phyloP scores from a whole-genome alignment of 1,140 invertebrate genomes.

The Cherax destructor region DNA sequence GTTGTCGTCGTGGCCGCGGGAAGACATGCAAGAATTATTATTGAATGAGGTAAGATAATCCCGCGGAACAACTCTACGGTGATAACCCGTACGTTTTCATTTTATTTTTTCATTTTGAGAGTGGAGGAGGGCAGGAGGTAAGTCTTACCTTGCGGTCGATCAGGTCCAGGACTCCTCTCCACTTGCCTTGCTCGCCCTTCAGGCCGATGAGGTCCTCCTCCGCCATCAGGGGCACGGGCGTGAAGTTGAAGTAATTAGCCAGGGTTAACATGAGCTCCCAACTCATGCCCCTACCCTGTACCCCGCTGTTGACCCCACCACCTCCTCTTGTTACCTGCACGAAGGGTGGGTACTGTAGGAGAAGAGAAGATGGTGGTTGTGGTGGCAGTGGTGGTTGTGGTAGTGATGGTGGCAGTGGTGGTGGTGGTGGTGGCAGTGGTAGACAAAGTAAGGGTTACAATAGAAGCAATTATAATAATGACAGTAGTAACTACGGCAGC shows the following conservation, averaged over 20 bases:
- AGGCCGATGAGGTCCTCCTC: constrained; percentile 78
- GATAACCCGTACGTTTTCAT: too few species aligned
- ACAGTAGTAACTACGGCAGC: not conserved
- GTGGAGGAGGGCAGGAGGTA: too few species aligned
- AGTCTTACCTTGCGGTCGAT: not conserved
- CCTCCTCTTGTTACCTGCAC: constrained; percentile 38
- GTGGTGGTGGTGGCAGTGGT: too few species aligned
- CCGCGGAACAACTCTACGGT: too few species aligned
- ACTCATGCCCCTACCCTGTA: constrained; percentile 81
- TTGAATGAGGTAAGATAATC: too few species aligned
- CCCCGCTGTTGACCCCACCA: not conserved
- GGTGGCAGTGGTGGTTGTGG: too few species aligned
- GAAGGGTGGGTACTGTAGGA: constrained; percentile 63
- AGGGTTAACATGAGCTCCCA: constrained; percentile 85
- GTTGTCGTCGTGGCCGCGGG: too few species aligned
- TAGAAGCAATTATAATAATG: not conserved
- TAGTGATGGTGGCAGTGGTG: too few species aligned
- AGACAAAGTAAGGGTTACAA: too few species aligned
- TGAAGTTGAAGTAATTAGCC: constrained; percentile 83
- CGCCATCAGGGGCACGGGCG: constrained; percentile 81
- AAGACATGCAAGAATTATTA: too few species aligned
- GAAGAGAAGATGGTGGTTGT: not conserved
- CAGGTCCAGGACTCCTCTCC: constrained; percentile 76
- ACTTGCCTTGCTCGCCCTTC: constrained; percentile 79
- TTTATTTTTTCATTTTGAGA: too few species aligned